A percentile compares a stretch with the other conserved stretches of the same genome.
Evolutionary conservation across 2,797 vertebrate genomes (phyloP).

Genomic region (Cynodonichthys magdalenae): DNA sequence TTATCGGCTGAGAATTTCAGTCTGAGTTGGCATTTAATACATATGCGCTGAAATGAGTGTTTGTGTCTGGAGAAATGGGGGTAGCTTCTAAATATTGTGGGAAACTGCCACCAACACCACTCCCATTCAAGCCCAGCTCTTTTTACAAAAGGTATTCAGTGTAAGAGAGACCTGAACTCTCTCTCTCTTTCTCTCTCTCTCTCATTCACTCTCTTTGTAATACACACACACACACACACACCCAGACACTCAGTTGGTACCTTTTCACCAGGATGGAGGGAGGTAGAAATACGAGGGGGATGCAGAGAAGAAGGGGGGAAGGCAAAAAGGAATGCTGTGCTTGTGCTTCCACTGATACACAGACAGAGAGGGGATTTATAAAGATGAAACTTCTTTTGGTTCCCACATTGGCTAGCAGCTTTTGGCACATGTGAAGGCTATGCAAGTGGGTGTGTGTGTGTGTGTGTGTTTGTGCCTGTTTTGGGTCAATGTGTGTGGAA

Average conservation of each 20-base stretch:
- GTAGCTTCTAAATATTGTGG: constrained; percentile 75
- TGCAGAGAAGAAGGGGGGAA: constrained; percentile 29
- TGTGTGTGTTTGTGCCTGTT: constrained; percentile 4
- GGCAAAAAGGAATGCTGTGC: constrained; percentile 63
- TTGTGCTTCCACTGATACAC: constrained; percentile 54
- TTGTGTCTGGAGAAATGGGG: constrained; percentile 11
- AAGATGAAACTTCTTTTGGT: constrained; percentile 65
- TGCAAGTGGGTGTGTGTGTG: constrained; percentile 6
- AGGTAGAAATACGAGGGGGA: constrained; percentile 25
- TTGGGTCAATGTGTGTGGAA: neutral
- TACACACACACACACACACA: constrained; percentile 28
- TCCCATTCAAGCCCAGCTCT: constrained; percentile 75
- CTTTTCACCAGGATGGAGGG: constrained; percentile 44
- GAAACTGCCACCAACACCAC: constrained; percentile 77
- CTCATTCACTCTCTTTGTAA: no score
- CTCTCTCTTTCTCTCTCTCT: constrained; percentile 43
- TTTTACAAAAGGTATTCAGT: constrained; percentile 79
- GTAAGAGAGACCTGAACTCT: constrained; percentile 63
- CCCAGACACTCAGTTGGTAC: constrained; percentile 39
- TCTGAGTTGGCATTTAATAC: constrained; percentile 55
- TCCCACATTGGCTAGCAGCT: constrained; percentile 67
- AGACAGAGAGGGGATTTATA: constrained; percentile 68
- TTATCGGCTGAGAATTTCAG: constrained; percentile 56
- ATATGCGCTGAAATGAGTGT: constrained; percentile 11
- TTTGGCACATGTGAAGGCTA: constrained; percentile 58